These are phyloP conservation scores for Pseudanteris insignis DNA, from an alignment of 2,888 invertebrate species.

Conservation along the genomic window DNA sequence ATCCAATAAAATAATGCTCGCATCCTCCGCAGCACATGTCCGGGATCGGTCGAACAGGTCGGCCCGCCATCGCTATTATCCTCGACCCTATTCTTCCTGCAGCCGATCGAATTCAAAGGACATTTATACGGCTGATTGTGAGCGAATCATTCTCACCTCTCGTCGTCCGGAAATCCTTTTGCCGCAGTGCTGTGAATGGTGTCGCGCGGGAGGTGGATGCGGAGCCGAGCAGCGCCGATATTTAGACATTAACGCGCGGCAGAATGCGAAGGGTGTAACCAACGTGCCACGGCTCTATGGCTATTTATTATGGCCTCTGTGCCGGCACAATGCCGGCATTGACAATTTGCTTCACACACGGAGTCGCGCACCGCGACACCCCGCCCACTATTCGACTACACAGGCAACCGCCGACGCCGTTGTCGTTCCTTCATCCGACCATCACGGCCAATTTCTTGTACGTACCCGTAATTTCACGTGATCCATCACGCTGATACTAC, in stretches of 20 bases:
- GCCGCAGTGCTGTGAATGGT: too few species aligned
- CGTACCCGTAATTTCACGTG: too few species aligned
- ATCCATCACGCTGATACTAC: too few species aligned
- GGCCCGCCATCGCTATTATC: not conserved
- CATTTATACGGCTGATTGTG: conserved; percentile 8
- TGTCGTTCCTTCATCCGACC: too few species aligned
- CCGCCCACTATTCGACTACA: too few species aligned
- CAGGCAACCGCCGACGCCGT: too few species aligned
- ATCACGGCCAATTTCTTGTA: too few species aligned
- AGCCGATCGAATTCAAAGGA: not conserved
- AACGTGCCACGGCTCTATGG: conserved; percentile 49
- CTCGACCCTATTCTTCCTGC: too few species aligned
- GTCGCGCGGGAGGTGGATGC: conserved; percentile 40
- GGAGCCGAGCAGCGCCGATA: conserved; percentile 34
- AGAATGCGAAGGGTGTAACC: conserved; percentile 47
- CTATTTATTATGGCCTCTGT: conserved; percentile 59
- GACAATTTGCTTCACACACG: conserved; percentile 64
- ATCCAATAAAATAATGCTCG: not conserved
- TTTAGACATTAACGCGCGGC: conserved; percentile 47
- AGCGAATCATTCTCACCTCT: conserved; percentile 21
- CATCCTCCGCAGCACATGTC: too few species aligned
- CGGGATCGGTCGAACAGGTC: not conserved
- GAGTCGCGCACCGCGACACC: too few species aligned
- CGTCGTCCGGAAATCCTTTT: conserved; percentile 29
- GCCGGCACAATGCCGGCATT: conserved; percentile 59